Evolutionary conservation across 92 coral and sea anemone genomes (phyloP).

Genomic region (Parazoanthus swiftii): DNA sequence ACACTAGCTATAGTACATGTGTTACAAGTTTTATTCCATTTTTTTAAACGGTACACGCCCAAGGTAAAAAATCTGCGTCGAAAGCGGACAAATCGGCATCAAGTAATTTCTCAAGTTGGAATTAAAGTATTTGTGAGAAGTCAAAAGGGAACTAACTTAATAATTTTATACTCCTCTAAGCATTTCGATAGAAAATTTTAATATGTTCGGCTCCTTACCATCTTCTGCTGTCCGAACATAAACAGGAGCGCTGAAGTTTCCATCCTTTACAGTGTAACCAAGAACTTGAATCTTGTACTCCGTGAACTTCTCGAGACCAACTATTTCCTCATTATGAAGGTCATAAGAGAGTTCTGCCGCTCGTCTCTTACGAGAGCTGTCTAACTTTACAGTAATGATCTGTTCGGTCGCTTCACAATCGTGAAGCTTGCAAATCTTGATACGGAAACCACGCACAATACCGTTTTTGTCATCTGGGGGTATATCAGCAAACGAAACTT

Average conservation of each 20-base stretch:
- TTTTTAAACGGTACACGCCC: too few relatives aligned
- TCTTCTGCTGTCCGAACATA: conserved; percentile 1
- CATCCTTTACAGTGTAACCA: conserved; percentile 35
- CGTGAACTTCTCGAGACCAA: conserved; percentile 37
- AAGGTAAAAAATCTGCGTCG: too few relatives aligned
- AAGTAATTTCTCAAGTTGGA: neutral
- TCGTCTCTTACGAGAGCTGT: conserved; percentile 27
- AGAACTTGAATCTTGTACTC: conserved; percentile 39
- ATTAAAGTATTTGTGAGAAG: neutral
- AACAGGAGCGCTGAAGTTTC: conserved; percentile 1
- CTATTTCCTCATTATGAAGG: neutral
- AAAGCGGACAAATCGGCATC: too few relatives aligned
- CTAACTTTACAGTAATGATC: conserved; percentile 3
- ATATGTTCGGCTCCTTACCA: neutral
- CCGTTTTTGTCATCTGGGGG: conserved; percentile 58
- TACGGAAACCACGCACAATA: conserved; percentile 52
- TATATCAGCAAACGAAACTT: conserved; percentile 54
- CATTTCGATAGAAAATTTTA: neutral
- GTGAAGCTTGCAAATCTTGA: conserved; percentile 43
- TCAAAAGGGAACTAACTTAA: neutral
- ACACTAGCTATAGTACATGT: too few relatives aligned
- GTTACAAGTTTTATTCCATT: too few relatives aligned
- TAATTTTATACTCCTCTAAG: neutral
- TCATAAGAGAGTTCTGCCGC: conserved; percentile 12
- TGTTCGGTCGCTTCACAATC: conserved; percentile 34